These are phyloP conservation scores for Ctenochaetus hawaiiensis DNA, from an alignment of 2,797 vertebrate species.

Conservation along the genomic window DNA sequence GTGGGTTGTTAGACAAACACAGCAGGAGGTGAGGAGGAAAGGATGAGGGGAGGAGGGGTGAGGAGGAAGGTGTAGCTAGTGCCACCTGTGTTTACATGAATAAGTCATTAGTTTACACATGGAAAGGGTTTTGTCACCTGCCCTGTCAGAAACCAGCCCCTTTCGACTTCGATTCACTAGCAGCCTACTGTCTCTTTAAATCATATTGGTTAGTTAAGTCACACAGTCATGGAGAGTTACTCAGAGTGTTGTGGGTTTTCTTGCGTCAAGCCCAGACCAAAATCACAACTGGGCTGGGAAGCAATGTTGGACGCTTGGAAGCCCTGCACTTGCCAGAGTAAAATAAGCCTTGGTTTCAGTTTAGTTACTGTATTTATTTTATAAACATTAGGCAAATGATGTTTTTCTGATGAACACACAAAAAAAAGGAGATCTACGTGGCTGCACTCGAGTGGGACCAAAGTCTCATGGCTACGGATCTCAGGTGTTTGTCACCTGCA, in stretches of 20 bases:
- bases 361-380: conserved; percentile 20
- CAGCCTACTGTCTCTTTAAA: conserved; percentile 27
- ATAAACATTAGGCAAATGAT: conserved; percentile 18
- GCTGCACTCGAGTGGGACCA: conserved; percentile 10
- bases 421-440: not conserved
- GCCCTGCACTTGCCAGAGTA: conserved; percentile 1
- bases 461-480: conserved; percentile 37
- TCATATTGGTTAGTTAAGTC: conserved; percentile 24
- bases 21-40: conserved; percentile 25
- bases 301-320: not conserved
- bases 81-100: conserved; percentile 65
- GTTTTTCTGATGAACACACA: conserved; percentile 10
- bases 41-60: conserved; percentile 37
- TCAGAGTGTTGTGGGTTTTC: conserved; percentile 17
- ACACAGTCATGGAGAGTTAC: conserved; percentile 4
- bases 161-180: conserved; percentile 32
- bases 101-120: conserved; percentile 49
- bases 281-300: conserved; percentile 8
- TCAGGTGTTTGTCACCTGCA: conserved; percentile 74
- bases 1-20: conserved; percentile 57
- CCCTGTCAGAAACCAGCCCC: conserved; percentile 27
- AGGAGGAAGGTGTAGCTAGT: conserved; percentile 50
- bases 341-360: conserved; percentile 15
- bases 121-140: conserved; percentile 51
- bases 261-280: conserved; percentile 18